Percentiles rank a stretch among this genome's conserved stretches.
Conservation (phyloP, 2,113 vertebrate species). For the Heliornis fulica region DNA sequence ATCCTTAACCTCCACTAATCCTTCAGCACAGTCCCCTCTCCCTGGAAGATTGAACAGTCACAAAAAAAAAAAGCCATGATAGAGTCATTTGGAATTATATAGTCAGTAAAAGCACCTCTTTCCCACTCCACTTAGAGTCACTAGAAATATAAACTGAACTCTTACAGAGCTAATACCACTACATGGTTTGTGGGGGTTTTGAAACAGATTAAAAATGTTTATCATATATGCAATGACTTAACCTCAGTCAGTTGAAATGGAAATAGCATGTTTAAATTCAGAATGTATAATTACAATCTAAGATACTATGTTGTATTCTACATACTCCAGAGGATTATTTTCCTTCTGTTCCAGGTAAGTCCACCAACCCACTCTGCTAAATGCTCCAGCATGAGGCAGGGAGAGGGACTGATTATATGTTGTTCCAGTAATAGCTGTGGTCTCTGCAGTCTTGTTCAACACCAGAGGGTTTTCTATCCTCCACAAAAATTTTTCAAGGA, state of each 20-base stretch:
- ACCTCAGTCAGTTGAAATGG: background rate
- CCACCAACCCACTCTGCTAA: background rate
- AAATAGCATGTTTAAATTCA: background rate
- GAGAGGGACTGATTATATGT: fast-evolving
- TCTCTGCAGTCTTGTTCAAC: background rate
- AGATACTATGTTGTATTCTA: background rate
- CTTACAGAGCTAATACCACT: background rate
- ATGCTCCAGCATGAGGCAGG: background rate
- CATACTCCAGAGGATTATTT: background rate
- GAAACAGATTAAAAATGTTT: background rate
- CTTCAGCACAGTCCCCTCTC: background rate
- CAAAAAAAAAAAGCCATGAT: background rate
- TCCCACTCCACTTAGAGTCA: background rate
- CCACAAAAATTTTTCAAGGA: background rate
- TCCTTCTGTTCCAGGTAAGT: background rate
- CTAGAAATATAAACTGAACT: background rate
- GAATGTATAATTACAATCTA: background rate
- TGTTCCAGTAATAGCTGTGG: background rate
- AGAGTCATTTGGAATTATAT: background rate
- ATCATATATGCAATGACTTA: background rate
- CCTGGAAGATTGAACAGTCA: background rate
- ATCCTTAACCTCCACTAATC: background rate
- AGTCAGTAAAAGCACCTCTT: background rate
- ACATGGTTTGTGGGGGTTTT: fast-evolving
- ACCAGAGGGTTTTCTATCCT: background rate